Percentiles rank a stretch among this genome's conserved stretches.
Conservation (phyloP, 2,113 vertebrate species). For the Brevimyrus niger region DNA sequence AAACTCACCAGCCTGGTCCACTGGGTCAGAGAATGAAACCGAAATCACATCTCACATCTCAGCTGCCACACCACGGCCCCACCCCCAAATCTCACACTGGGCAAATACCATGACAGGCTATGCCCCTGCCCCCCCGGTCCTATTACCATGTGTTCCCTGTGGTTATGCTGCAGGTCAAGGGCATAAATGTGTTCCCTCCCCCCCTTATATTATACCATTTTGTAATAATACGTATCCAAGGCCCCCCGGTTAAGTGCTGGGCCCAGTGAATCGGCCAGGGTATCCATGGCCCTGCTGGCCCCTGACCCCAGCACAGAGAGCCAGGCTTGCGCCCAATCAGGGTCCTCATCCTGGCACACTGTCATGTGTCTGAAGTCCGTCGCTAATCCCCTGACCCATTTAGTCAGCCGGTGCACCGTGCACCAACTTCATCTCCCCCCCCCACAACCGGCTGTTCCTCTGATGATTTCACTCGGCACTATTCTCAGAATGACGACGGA, state of each 20-base stretch:
- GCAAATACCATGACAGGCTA: constrained; percentile 51
- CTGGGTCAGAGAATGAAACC: constrained; percentile 24
- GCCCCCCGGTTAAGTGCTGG: not conserved
- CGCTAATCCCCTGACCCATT: constrained; percentile 42
- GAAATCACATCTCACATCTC: constrained; percentile 17
- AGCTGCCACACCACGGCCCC: not conserved
- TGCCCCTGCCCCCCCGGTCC: constrained; percentile 42
- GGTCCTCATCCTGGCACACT: not conserved
- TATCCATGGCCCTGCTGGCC: not conserved
- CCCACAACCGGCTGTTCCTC: constrained; percentile 6
- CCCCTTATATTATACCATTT: constrained; percentile 12
- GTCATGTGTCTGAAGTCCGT: constrained; percentile 30
- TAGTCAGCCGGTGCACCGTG: constrained; percentile 22
- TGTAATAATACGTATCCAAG: not conserved
- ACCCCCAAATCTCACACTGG: constrained; percentile 14
- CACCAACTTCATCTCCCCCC: not conserved
- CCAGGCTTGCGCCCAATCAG: constrained; percentile 12
- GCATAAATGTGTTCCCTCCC: not conserved
- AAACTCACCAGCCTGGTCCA: constrained; percentile 15
- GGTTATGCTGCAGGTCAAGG: constrained; percentile 25
- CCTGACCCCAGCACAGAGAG: constrained; percentile 21
- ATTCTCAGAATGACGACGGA: not conserved
- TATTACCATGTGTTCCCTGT: constrained; percentile 32
- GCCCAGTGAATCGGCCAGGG: not conserved
- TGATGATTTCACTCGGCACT: constrained; percentile 26